Evolutionary conservation across 2,888 invertebrate genomes (phyloP).

Genomic region (Drosophila kanekoi): DNA sequence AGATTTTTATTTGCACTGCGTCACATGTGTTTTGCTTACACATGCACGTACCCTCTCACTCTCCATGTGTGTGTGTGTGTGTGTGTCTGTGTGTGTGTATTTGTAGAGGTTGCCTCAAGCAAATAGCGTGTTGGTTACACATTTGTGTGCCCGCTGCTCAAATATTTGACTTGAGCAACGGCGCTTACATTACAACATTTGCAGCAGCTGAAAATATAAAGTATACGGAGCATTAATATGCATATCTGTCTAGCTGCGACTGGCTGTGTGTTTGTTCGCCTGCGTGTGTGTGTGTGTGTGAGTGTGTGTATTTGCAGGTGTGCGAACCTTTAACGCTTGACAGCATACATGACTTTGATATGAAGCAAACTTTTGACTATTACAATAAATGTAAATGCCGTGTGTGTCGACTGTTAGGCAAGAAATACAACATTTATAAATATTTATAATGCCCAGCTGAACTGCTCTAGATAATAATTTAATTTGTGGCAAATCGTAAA

Average conservation of each 20-base stretch:
- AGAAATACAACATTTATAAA: constrained; percentile 2
- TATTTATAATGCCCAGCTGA: constrained; percentile 61
- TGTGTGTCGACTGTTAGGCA: constrained; percentile 10
- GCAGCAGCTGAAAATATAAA: constrained; percentile 71
- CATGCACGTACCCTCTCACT: neutral
- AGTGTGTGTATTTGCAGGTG: constrained; percentile 41
- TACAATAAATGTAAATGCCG: constrained; percentile 75
- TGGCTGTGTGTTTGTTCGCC: constrained; percentile 1
- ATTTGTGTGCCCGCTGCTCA: constrained; percentile 76
- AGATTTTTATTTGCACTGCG: constrained; percentile 73
- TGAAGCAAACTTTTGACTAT: constrained; percentile 64
- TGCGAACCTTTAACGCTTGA: constrained; percentile 64
- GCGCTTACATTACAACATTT: constrained; percentile 62
- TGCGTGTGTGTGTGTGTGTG: constrained; percentile 9
- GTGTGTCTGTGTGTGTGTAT: constrained; percentile 18
- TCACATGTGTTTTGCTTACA: constrained; percentile 43
- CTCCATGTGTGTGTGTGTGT: constrained; percentile 16
- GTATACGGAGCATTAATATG: constrained; percentile 75
- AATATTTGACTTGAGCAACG: constrained; percentile 71
- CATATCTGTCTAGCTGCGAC: constrained; percentile 48
- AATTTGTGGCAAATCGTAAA: constrained; percentile 61
- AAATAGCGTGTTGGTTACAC: constrained; percentile 79
- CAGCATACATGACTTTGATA: constrained; percentile 67
- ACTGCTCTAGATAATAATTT: constrained; percentile 73
- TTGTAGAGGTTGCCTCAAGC: constrained; percentile 68